Evolutionary conservation across 2,888 invertebrate species (phyloP), one percentile per base, ranked within the genome.

Genomic region (Stratiomys singularior): DNA sequence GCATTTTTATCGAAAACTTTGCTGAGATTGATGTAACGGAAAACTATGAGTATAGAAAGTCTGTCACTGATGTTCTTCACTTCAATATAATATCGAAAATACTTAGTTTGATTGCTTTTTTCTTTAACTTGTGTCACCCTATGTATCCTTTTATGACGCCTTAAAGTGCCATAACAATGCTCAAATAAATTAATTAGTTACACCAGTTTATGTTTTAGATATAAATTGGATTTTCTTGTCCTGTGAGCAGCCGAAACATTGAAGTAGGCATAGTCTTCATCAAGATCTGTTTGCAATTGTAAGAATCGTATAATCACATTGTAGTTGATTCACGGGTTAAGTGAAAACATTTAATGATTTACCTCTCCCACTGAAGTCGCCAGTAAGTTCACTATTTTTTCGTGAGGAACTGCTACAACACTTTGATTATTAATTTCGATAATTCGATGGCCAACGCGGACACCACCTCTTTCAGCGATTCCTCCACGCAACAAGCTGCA

Each of bases 191-290:
- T 3, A 37, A 5, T 3, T 37, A 37, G n/a, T n/a, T 37, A 3
- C 37, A 37, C 9, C 9, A 37, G 5, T 52, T 52, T 52, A 44
- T 13, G 44, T 52, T 52, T 89, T 94, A 99, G 89, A 99, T 98
- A 90, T 98, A 99, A 89, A 98, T 95, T 83, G 99, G 99, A 87
- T 96, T 96, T 90, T 99, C 99, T 89, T 99, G 99, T 79, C 99
- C 99, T 83, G 99, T 99, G 85, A 99, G 91, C 86, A 99, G 91
- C 85, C 99, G 93, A 91, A 98, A 99, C 97, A 99, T 99, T 81
- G 99, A 99, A 82, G 99, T 99, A 83, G 99, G 99, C 99, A 99
- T 99, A 76, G 99, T 99, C 90, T 99, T 99, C 99, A 99, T 99
- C 84, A 98, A 44, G 27, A 76, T 77, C 66, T 76, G 67, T 15